phyloP scores from a whole-genome alignment of 1,140 invertebrate genomes.

The Apolygus lucorum region DNA sequence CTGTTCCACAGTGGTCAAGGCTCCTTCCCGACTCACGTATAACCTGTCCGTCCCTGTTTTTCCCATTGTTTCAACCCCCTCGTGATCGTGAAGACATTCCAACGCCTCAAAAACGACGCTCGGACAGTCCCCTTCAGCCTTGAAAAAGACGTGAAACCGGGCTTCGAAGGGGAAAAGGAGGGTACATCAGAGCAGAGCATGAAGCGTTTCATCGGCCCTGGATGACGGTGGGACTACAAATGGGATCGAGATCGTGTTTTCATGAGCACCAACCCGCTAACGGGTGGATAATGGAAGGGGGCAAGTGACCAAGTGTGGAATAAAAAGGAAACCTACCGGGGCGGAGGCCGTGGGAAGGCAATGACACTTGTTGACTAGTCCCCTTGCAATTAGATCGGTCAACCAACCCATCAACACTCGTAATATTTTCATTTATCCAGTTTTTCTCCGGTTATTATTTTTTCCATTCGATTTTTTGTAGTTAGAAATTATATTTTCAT shows the following conservation, averaged over 20 bases:
- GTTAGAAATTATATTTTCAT: background rate
- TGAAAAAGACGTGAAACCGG: background rate
- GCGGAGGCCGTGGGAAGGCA: constrained; percentile 22
- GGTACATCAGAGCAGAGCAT: background rate
- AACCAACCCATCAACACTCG: background rate
- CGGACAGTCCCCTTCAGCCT: background rate
- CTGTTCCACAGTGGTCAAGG: too few species aligned
- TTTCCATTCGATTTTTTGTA: too few species aligned
- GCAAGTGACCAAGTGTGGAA: constrained; percentile 16
- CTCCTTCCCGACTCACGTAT: too few species aligned
- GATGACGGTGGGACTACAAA: constrained; percentile 1
- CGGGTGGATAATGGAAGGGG: constrained; percentile 13
- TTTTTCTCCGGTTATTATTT: background rate
- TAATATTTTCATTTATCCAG: background rate
- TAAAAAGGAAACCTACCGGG: constrained; percentile 13
- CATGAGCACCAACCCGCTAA: constrained; percentile 2
- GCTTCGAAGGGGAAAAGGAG: too few species aligned
- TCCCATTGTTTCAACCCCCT: too few species aligned
- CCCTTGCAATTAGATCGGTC: background rate
- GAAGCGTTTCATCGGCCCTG: background rate
- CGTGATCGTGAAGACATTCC: too few species aligned
- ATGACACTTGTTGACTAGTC: constrained; percentile 19
- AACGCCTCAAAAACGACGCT: too few species aligned
- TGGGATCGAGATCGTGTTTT: constrained; percentile 19
- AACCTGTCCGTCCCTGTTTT: too few species aligned